These are phyloP conservation scores for Drosophila orosa DNA, from an alignment of 1,140 invertebrate species.

Conservation along the genomic window DNA sequence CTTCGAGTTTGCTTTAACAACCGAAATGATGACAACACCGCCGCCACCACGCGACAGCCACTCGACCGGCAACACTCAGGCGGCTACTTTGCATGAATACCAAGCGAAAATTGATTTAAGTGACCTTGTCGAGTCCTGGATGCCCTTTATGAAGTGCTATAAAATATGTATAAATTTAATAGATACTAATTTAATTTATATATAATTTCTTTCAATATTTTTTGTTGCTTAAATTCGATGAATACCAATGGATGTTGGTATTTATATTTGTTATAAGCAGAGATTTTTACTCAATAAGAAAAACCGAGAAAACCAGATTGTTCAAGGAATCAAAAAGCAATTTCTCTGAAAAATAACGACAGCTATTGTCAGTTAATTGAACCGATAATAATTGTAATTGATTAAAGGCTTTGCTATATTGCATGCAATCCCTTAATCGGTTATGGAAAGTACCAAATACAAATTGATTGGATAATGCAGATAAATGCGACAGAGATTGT, in stretches of 20 bases:
- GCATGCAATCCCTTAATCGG: slow-evolving; percentile 1
- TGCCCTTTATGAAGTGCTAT: background rate
- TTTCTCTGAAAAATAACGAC: background rate
- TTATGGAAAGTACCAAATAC: background rate
- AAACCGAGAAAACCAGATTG: too few relatives aligned
- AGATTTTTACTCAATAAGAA: too few relatives aligned
- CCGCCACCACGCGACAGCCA: slow-evolving; percentile 21
- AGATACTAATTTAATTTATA: too few relatives aligned
- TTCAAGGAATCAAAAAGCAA: background rate
- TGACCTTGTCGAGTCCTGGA: background rate
- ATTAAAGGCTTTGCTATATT: background rate
- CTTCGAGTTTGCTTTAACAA: slow-evolving; percentile 25
- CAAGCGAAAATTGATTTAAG: slow-evolving; percentile 9
- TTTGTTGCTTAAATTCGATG: too few relatives aligned
- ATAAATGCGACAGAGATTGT: background rate
- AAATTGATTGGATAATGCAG: slow-evolving; percentile 12
- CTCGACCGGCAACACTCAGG: slow-evolving; percentile 19
- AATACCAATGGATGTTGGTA: too few relatives aligned
- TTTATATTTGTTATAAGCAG: too few relatives aligned
- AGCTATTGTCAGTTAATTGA: slow-evolving; percentile 2
- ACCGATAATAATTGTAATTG: slow-evolving; percentile 3
- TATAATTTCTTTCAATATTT: too few relatives aligned
- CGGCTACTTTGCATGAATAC: slow-evolving; percentile 53
- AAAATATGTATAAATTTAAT: background rate
- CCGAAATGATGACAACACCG: slow-evolving; percentile 49